Conservation (phyloP, 2,797 vertebrate species). For the Selene dorsalis region DNA sequence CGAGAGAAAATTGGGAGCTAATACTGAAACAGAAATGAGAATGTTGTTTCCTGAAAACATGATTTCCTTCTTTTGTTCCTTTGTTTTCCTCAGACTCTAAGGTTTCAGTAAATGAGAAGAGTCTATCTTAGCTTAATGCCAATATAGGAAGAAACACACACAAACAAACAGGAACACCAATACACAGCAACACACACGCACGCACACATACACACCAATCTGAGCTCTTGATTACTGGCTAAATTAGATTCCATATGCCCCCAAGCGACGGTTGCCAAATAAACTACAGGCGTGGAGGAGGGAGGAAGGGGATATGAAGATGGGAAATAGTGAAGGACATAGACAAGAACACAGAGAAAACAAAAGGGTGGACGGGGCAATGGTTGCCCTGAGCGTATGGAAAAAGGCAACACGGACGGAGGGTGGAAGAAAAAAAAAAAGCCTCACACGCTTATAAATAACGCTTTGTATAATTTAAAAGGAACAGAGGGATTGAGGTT, state of each 20-base stretch:
- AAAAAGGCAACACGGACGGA: constrained; percentile 24
- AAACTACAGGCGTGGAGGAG: constrained; percentile 50
- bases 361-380: constrained; percentile 12
- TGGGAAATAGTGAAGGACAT: constrained; percentile 40
- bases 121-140: constrained; percentile 57
- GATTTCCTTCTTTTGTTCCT: constrained; percentile 18
- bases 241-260: constrained; percentile 72
- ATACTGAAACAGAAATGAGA: constrained; percentile 9
- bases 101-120: constrained; percentile 42
- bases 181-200: neutral
- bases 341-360: constrained; percentile 43
- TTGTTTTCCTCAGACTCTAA: constrained; percentile 30
- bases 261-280: constrained; percentile 51
- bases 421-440: neutral
- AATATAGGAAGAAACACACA: constrained; percentile 35
- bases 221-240: constrained; percentile 66
- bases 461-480: constrained; percentile 58
- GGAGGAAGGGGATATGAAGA: constrained; percentile 21
- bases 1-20: neutral
- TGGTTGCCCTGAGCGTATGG: constrained; percentile 19
- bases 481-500: constrained; percentile 35
- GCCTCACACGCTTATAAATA: constrained; percentile 49
- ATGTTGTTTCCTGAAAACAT: constrained; percentile 1
- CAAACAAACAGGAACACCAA: constrained; percentile 29
- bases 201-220: constrained; percentile 35